Conservation (phyloP, 1,140 invertebrate species). For the Oryzaephilus surinamensis region DNA sequence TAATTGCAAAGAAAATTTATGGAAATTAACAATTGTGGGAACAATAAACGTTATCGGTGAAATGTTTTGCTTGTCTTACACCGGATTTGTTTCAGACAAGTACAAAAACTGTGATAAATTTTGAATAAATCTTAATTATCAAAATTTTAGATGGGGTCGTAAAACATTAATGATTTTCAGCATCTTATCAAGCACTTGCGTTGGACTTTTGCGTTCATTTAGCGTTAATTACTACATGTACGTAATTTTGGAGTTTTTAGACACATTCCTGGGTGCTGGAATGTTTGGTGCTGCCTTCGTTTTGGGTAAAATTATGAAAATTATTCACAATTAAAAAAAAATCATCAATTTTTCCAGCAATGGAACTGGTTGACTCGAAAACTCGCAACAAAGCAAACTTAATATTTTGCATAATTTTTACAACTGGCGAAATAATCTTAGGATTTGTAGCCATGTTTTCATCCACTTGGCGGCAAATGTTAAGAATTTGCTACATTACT, state of each 20-base stretch:
- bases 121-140: neutral
- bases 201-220: conserved; percentile 20
- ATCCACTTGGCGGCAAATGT: conserved; percentile 34
- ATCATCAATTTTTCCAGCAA: too few relatives aligned
- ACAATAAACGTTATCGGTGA: conserved; percentile 59
- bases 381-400: conserved; percentile 46
- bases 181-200: conserved; percentile 40
- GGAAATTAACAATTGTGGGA: conserved; percentile 58
- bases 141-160: conserved; percentile 45
- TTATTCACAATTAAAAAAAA: conserved; percentile 62
- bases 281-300: conserved; percentile 52
- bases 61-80: conserved; percentile 52
- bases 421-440: too few relatives aligned
- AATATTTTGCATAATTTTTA: too few relatives aligned
- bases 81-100: conserved; percentile 55
- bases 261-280: conserved; percentile 45
- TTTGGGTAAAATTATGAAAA: conserved; percentile 41
- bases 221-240: conserved; percentile 26
- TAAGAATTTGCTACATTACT: conserved; percentile 35
- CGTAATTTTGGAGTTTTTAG: conserved; percentile 55
- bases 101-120: conserved; percentile 22
- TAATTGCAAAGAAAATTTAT: conserved; percentile 48
- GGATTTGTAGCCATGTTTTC: conserved; percentile 1
- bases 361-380: conserved; percentile 56
- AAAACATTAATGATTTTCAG: conserved; percentile 45